These are phyloP conservation scores for Heliocidaris erythrogramma DNA, from an alignment of 35 echinoderm and acorn worm species.

Conservation along the genomic window DNA sequence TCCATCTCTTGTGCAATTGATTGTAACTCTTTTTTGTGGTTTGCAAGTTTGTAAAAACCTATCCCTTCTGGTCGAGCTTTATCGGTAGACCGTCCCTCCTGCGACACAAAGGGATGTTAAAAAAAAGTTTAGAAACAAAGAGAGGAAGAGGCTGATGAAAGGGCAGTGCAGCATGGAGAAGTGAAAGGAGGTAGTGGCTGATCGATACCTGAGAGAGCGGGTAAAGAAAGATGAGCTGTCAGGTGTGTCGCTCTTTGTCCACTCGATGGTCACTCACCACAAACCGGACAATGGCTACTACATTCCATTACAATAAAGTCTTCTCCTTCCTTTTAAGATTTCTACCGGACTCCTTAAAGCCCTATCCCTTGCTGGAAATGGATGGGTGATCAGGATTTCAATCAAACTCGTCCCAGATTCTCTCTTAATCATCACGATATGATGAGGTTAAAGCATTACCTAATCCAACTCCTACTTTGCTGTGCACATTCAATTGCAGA, in stretches of 20 bases:
- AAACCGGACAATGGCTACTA: constrained; percentile 36
- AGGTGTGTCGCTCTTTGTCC: constrained; percentile 42
- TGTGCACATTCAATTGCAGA: neutral
- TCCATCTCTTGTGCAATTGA: constrained; percentile 18
- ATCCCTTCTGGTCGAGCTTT: neutral
- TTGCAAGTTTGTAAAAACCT: too few species aligned
- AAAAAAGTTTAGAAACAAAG: constrained; percentile 46
- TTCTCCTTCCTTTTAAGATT: constrained; percentile 47
- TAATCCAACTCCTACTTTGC: neutral
- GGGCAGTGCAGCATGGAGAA: constrained; percentile 14
- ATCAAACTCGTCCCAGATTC: neutral
- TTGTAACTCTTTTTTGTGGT: neutral
- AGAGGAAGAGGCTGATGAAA: neutral
- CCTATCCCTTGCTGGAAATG: neutral
- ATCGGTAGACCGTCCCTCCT: constrained; percentile 13
- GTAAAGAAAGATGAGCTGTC: neutral
- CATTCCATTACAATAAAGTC: constrained; percentile 46
- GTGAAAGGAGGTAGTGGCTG: neutral
- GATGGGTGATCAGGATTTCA: constrained; percentile 22
- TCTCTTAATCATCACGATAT: too few species aligned
- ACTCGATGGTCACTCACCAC: constrained; percentile 33
- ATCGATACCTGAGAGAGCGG: constrained; percentile 13
- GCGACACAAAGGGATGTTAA: neutral
- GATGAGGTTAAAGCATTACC: too few species aligned
- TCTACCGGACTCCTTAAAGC: neutral